phyloP scores from a whole-genome alignment of 2,113 vertebrate species.

The Anser cygnoides region DNA sequence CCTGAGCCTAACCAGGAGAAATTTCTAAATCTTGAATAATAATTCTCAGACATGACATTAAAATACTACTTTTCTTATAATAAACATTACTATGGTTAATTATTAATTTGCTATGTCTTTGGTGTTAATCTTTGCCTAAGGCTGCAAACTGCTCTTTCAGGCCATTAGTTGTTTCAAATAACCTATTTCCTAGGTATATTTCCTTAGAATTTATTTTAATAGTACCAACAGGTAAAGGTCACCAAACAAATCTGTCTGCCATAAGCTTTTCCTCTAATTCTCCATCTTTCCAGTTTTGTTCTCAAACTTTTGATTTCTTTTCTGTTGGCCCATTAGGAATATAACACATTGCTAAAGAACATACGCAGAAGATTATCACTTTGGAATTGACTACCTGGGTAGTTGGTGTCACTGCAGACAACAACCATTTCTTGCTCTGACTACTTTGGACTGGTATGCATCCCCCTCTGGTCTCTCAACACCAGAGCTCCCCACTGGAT shows the following conservation, averaged over 20 bases:
- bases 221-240: background rate
- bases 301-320: background rate
- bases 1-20: background rate
- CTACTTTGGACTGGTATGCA: background rate
- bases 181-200: conserved; percentile 26
- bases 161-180: conserved; percentile 25
- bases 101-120: conserved; percentile 47
- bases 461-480: background rate
- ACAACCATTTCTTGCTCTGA: background rate
- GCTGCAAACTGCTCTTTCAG: background rate
- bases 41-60: background rate
- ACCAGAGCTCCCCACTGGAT: background rate
- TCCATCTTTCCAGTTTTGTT: background rate
- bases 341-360: background rate
- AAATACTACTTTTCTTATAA: conserved; percentile 6
- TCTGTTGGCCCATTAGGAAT: background rate
- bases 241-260: background rate
- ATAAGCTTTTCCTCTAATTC: background rate
- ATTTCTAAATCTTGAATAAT: background rate
- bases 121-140: conserved; percentile 12
- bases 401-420: background rate
- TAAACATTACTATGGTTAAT: conserved; percentile 30
- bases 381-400: background rate
- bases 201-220: conserved; percentile 24
- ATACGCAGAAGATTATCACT: rapidly evolving